phyloP scores from a whole-genome alignment of 2,888 invertebrate species.

The Eristalinus sepulchralis region DNA sequence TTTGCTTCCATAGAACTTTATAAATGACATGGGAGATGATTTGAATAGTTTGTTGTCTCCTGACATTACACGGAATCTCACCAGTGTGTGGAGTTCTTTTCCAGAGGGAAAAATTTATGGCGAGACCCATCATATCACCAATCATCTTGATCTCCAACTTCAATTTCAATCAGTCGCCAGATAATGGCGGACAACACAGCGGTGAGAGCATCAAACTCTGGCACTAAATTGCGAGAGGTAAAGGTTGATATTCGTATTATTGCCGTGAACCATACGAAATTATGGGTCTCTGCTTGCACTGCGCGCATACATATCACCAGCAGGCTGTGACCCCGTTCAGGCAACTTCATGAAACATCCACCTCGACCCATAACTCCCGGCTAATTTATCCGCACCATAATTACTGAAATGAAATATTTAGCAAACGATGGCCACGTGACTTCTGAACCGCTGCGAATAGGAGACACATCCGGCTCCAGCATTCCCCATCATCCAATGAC shows the following conservation, averaged over 20 bases:
- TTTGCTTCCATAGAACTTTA: too few species aligned
- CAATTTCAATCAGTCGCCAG: not conserved
- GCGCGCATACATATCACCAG: not conserved
- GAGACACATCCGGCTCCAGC: not conserved
- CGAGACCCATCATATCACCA: too few species aligned
- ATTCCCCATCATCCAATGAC: not conserved
- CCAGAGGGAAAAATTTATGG: too few species aligned
- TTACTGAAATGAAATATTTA: slow-evolving; percentile 39
- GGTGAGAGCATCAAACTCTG: slow-evolving; percentile 4
- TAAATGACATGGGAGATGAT: too few species aligned
- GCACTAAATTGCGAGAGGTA: slow-evolving; percentile 10
- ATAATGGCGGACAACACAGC: not conserved
- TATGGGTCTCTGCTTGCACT: not conserved
- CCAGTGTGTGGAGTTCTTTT: too few species aligned
- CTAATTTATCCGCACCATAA: slow-evolving; percentile 36
- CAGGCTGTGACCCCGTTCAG: not conserved
- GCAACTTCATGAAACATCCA: not conserved
- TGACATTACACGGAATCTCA: too few species aligned
- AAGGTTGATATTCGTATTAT: slow-evolving; percentile 10
- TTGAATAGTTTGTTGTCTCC: too few species aligned
- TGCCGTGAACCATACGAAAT: not conserved
- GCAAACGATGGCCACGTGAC: slow-evolving; percentile 48
- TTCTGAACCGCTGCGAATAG: slow-evolving; percentile 10
- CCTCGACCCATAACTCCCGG: slow-evolving; percentile 6
- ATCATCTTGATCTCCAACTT: too few species aligned